Conservation (phyloP, 2,797 vertebrate genomes). For the Lophotriccus pileatus region DNA sequence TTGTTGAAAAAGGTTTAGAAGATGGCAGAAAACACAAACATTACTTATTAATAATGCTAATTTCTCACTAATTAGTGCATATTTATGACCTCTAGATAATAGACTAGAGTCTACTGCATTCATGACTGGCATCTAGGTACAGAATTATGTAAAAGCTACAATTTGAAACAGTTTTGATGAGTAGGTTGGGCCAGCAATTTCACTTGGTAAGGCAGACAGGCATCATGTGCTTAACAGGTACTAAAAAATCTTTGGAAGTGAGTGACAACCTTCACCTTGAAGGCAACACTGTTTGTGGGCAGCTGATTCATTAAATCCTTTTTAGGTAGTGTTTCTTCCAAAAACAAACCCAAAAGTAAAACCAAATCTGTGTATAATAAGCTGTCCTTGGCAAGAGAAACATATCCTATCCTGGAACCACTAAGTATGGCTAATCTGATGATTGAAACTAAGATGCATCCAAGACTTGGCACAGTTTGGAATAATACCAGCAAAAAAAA, state of each 20-base stretch:
- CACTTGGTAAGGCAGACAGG: neutral
- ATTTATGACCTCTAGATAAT: neutral
- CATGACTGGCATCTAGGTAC: neutral
- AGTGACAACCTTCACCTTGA: neutral
- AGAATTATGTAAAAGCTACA: neutral
- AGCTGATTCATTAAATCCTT: neutral
- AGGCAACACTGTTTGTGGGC: neutral
- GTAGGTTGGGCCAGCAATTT: neutral
- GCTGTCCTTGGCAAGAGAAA: neutral
- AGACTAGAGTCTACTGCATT: no score
- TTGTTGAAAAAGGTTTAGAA: neutral
- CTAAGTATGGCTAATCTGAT: neutral
- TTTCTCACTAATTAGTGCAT: neutral
- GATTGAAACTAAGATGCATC: neutral
- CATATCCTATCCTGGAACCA: neutral
- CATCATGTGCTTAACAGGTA: neutral
- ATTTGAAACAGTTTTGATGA: neutral
- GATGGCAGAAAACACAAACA: neutral
- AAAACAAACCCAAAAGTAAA: neutral
- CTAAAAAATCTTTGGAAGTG: neutral
- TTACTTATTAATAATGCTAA: neutral
- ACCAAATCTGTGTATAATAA: neutral
- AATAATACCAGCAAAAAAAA: neutral
- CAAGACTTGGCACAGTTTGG: neutral
- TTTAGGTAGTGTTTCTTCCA: neutral